Evolutionary conservation across 2,113 vertebrate genomes (phyloP), one percentile per base, ranked within the genome.

Genomic region (Myanophis thanlyinensis): DNA sequence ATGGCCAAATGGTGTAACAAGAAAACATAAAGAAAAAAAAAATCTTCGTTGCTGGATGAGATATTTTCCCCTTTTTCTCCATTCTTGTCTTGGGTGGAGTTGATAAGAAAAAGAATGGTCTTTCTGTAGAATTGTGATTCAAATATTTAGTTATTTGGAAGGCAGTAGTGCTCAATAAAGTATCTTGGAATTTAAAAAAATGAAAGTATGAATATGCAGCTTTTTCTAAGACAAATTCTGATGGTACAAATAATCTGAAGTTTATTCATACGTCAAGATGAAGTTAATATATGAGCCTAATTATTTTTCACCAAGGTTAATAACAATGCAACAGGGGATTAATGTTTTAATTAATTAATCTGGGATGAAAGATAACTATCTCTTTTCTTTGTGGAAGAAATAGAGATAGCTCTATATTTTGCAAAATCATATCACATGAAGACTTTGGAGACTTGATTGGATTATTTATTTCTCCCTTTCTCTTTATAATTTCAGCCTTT

Each of bases 1-100:
- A 97, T 97, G 96, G 98, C 98, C 92, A 96, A 96, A 59, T 98
- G 98, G 98, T 95, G 96, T 52, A 97, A 96, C 95, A 97, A 97
- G 92, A 97, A 97, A 88, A 25, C 94, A 84, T 44, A 95, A n/a
- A 91, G 86, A 48, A 87, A 89, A 0, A n/a, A 0, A 0, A 5
- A n/a, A 25, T 25, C 46, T 5, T 18, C 62, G 88, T 22, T 84
- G 27, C 27, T 56, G 48, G 49, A 89, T 56, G 30, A 86, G 6
- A 47, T 23, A 54, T 23, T 23, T 27, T 6, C 51, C 20, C 23
- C 10, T 13, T 52, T 56, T 88, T 4, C 48, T 86, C n/a, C 52
- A 25, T 84, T 56, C 54, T 87, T 18, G 22, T 12, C 30, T 92
- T 88, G 44, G 62, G 35, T 89, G 51, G 49, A 89, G 40, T 30